These are phyloP conservation scores for Pteronotus mesoamericanus DNA, from an alignment of 2,797 vertebrate species.

Conservation along the genomic window DNA sequence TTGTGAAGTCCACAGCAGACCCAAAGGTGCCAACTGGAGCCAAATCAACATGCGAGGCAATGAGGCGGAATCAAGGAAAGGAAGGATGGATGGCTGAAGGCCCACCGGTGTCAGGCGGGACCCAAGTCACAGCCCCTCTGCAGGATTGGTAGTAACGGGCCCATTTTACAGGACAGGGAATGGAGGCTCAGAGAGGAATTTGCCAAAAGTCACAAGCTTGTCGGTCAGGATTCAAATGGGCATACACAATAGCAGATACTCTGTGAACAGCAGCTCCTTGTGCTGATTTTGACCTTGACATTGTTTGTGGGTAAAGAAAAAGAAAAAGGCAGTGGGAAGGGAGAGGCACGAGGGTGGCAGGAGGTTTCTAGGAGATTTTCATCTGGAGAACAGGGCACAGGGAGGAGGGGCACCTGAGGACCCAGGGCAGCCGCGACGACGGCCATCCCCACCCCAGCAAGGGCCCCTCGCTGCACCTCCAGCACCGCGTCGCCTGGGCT, in stretches of 20 bases:
- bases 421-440: not conserved
- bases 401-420: not conserved
- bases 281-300: not conserved
- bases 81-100: accelerated
- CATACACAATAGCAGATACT: accelerated
- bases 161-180: not conserved
- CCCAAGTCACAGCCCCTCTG: accelerated
- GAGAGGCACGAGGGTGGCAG: not conserved
- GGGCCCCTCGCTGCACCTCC: too few species aligned
- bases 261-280: not conserved
- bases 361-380: not conserved
- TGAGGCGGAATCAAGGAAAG: not conserved
- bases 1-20: not conserved
- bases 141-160: not conserved
- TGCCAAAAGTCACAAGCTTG: not conserved
- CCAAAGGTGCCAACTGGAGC: not conserved
- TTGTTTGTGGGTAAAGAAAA: not conserved
- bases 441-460: not conserved
- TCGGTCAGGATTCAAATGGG: not conserved
- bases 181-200: not conserved
- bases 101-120: accelerated
- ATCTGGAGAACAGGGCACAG: not conserved
- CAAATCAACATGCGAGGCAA: accelerated
- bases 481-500: not conserved
- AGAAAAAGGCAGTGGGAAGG: not conserved